These are phyloP conservation scores for Morpho deidamia DNA, from an alignment of 2,888 invertebrate genomes.

Conservation along the genomic window DNA sequence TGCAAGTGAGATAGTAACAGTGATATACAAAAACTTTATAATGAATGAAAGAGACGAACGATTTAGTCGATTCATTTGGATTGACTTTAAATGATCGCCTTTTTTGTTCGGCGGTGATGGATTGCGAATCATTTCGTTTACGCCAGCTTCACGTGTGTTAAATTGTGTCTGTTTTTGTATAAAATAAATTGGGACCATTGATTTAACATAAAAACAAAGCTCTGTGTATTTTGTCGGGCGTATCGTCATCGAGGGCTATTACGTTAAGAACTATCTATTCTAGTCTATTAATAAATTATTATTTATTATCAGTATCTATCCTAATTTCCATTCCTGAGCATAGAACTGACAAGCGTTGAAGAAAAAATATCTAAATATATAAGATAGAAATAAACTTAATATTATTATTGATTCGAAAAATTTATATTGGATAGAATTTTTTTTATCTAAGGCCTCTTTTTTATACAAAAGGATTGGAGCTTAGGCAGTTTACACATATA, in stretches of 20 bases:
- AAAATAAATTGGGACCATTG: constrained; percentile 8
- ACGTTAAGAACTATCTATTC: too few species aligned
- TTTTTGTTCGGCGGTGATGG: constrained; percentile 70
- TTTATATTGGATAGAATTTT: too few species aligned
- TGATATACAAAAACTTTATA: constrained; percentile 21
- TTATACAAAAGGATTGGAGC: too few species aligned
- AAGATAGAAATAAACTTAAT: too few species aligned
- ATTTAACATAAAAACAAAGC: neutral
- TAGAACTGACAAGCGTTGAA: too few species aligned
- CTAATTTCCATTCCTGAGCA: too few species aligned
- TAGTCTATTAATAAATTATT: too few species aligned
- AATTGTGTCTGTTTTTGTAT: constrained; percentile 16
- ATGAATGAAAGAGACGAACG: constrained; percentile 25
- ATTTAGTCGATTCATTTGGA: constrained; percentile 55
- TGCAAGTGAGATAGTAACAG: constrained; percentile 27
- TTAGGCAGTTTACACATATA: too few species aligned
- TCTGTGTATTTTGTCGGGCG: neutral
- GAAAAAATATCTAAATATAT: too few species aligned
- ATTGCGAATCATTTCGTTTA: constrained; percentile 56
- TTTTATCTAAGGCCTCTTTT: too few species aligned
- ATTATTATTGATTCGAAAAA: too few species aligned
- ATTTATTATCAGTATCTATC: neutral
- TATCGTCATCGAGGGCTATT: too few species aligned
- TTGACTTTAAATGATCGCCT: constrained; percentile 75
- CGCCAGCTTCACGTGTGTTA: constrained; percentile 22